Percentiles rank a stretch among this genome's conserved stretches.
Conservation (phyloP, 2,113 vertebrate species). For the Trematocara marginatum region DNA sequence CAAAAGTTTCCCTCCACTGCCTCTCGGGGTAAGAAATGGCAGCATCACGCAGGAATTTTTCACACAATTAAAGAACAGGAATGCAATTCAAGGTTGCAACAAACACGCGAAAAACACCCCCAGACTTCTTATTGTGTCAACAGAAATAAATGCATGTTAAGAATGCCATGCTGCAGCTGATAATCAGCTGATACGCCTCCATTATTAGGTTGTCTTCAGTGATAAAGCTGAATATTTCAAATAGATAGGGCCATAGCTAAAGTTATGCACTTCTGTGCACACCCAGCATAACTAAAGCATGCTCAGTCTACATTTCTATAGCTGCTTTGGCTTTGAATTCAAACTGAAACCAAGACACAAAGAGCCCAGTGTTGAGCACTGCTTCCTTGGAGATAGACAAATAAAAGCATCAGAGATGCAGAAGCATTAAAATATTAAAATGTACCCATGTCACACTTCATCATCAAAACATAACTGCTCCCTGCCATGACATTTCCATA, state of each 20-base stretch:
- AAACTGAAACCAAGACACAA: constrained; percentile 3
- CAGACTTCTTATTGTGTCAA: background rate
- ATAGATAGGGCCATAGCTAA: background rate
- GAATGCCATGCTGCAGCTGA: background rate
- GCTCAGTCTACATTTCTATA: background rate
- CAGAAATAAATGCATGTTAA: background rate
- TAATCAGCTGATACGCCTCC: background rate
- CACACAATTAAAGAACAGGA: background rate
- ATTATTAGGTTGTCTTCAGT: background rate
- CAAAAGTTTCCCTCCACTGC: background rate
- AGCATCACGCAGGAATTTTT: background rate
- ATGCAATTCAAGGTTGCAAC: background rate
- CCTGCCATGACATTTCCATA: constrained; percentile 59
- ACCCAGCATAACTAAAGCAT: background rate
- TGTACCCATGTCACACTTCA: constrained; percentile 23
- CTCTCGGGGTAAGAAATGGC: background rate
- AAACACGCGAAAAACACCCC: background rate
- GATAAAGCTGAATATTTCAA: background rate
- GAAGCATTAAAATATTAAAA: constrained; percentile 35
- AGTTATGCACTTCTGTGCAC: background rate
- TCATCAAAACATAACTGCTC: constrained; percentile 47
- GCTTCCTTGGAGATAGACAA: constrained; percentile 43
- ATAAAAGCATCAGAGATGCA: background rate
- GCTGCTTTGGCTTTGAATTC: background rate
- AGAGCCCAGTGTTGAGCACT: background rate